These are phyloP conservation scores for Danionella cerebrum DNA, from an alignment of 2,113 vertebrate genomes.

Conservation along the genomic window DNA sequence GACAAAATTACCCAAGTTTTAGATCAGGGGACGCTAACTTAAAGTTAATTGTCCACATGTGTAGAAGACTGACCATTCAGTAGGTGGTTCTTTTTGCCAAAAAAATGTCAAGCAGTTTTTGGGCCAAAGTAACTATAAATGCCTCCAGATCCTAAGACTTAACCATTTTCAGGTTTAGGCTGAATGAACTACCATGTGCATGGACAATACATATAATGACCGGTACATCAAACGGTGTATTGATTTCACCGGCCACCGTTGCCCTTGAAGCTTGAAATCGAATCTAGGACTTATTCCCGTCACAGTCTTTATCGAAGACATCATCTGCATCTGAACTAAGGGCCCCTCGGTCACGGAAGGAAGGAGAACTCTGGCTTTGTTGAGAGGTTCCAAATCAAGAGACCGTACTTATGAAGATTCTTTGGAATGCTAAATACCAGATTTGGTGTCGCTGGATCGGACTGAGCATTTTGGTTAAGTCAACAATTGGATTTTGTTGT, in stretches of 20 bases:
- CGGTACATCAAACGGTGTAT: conserved; percentile 4
- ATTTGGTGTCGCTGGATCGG: too few relatives aligned
- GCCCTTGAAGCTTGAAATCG: not conserved
- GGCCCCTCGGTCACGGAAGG: not conserved
- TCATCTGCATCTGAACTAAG: conserved; percentile 17
- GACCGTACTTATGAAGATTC: too few relatives aligned
- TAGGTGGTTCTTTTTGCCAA: not conserved
- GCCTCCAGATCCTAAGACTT: conserved; percentile 41
- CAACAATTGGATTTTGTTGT: too few relatives aligned
- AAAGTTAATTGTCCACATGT: not conserved
- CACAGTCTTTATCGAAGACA: conserved; percentile 8
- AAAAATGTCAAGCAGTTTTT: conserved; percentile 3
- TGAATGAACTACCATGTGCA: conserved; percentile 25
- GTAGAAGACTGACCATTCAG: not conserved
- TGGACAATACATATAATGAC: too few relatives aligned
- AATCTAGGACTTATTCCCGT: conserved; percentile 10
- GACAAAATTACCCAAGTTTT: not conserved
- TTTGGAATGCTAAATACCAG: too few relatives aligned
- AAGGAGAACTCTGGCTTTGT: not conserved
- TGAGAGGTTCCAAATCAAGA: too few relatives aligned
- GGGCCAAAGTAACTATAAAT: conserved; percentile 28
- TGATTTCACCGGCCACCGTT: not conserved
- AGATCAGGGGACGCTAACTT: not conserved
- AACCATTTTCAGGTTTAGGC: conserved; percentile 11
- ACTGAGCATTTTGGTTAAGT: too few relatives aligned